These are phyloP conservation scores for Palythoa grandis DNA, from an alignment of 92 coral and sea anemone species.

Conservation along the genomic window DNA sequence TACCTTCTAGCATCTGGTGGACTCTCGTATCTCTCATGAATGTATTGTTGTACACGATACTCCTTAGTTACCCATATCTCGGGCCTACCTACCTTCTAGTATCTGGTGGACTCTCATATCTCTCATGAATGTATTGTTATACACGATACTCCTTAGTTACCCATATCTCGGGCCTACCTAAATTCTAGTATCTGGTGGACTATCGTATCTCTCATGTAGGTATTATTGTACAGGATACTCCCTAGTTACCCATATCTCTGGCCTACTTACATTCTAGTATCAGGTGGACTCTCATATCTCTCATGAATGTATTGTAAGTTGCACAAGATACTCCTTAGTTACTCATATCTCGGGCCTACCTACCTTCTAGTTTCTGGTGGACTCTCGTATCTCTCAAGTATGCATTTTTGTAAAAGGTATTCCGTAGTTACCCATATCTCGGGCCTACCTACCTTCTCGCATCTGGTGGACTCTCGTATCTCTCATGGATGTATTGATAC, in stretches of 20 bases:
- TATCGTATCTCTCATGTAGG: not conserved
- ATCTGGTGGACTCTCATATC: conserved; percentile 74
- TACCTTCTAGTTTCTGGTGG: too few species aligned
- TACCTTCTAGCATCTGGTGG: conserved; percentile 76
- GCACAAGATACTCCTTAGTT: too few species aligned
- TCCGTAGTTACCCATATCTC: conserved; percentile 1
- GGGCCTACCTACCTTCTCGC: conserved; percentile 54
- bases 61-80: not conserved
- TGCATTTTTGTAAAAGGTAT: conserved; percentile 66
- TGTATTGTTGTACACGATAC: conserved; percentile 59
- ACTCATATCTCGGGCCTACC: too few species aligned
- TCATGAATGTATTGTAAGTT: conserved; percentile 68
- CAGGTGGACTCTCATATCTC: conserved; percentile 70
- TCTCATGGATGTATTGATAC: conserved; percentile 47
- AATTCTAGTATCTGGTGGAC: not conserved
- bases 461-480: conserved; percentile 76
- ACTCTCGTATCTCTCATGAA: conserved; percentile 63
- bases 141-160: too few species aligned
- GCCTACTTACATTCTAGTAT: conserved; percentile 59
- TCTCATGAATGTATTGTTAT: conserved; percentile 69
- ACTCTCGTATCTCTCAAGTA: conserved; percentile 54
- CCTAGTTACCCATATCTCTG: not conserved
- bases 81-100: conserved; percentile 61
- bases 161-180: conserved; percentile 27
- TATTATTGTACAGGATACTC: not conserved